A percentile compares a stretch with the other conserved stretches of the same genome.
Conservation (phyloP, 2,113 vertebrate species). For the Oenanthe oenanthe region DNA sequence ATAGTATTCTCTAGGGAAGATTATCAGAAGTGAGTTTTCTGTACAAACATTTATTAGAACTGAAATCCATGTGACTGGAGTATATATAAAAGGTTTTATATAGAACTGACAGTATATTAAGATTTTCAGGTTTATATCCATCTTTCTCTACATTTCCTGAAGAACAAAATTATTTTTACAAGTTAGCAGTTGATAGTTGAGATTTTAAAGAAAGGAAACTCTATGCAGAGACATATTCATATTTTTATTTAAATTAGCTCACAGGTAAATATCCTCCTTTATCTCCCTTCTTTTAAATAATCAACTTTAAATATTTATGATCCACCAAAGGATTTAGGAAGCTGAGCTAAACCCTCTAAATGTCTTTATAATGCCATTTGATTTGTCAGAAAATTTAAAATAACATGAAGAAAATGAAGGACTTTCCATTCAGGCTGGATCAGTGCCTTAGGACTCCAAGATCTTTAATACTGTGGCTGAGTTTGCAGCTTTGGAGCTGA, state of each 20-base stretch:
- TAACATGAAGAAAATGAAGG: background rate
- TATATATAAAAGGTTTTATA: background rate
- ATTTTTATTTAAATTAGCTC: background rate
- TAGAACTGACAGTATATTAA: background rate
- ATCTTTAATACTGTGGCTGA: background rate
- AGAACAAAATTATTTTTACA: background rate
- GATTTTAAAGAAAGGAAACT: background rate
- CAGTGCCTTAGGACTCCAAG: background rate
- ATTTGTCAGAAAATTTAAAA: conserved; percentile 8
- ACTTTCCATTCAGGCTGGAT: background rate
- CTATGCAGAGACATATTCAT: background rate
- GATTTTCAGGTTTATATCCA: background rate
- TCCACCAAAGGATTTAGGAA: background rate
- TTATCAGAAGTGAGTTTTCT: background rate
- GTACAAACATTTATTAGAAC: background rate
- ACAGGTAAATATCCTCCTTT: conserved; percentile 8
- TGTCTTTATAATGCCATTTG: background rate
- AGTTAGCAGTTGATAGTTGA: background rate
- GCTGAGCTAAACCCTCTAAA: background rate
- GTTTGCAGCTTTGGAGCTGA: background rate
- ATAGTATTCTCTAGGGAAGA: background rate
- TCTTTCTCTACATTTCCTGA: background rate
- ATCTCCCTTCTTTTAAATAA: background rate
- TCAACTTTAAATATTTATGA: conserved; percentile 32
- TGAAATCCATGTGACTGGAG: background rate